phyloP scores from a whole-genome alignment of 2,888 invertebrate species.

The Drosophila histrio region DNA sequence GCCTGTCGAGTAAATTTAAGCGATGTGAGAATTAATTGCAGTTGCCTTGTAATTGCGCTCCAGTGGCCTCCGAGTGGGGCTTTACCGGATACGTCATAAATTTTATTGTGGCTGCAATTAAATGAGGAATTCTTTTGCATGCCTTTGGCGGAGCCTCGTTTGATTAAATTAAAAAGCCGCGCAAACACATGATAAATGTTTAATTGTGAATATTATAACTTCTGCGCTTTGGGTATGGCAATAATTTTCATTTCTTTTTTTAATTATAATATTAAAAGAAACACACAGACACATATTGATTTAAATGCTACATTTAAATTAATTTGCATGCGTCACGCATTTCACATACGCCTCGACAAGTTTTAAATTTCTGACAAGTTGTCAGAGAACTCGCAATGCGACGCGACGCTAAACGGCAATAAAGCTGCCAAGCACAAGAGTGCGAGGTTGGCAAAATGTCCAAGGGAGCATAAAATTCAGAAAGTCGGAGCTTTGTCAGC shows the following conservation, averaged over 20 bases:
- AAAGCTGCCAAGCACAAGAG: slow-evolving; percentile 30
- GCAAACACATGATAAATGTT: slow-evolving; percentile 55
- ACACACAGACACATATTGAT: slow-evolving; percentile 36
- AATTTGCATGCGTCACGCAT: slow-evolving; percentile 22
- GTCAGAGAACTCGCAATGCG: slow-evolving; percentile 33
- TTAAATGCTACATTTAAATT: slow-evolving; percentile 37
- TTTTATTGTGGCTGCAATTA: slow-evolving; percentile 48
- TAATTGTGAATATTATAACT: slow-evolving; percentile 35
- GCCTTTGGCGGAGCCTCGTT: slow-evolving; percentile 19
- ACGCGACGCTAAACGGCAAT: slow-evolving; percentile 47
- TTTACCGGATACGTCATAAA: slow-evolving; percentile 32
- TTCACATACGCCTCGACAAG: slow-evolving; percentile 26
- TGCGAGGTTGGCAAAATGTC: slow-evolving; percentile 14
- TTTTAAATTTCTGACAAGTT: slow-evolving; percentile 61
- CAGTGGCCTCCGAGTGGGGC: slow-evolving; percentile 1
- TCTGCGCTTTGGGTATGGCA: slow-evolving; percentile 4
- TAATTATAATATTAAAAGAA: slow-evolving; percentile 28
- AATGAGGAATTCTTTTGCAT: slow-evolving; percentile 26
- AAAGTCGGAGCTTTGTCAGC: slow-evolving; percentile 29
- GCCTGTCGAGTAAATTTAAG: neutral
- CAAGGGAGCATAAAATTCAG: slow-evolving; percentile 52
- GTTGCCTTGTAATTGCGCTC: slow-evolving; percentile 35
- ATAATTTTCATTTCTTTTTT: slow-evolving; percentile 26
- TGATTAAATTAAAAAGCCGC: slow-evolving; percentile 60
- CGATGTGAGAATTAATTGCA: slow-evolving; percentile 20